Conservation (phyloP, 2,888 invertebrate species). For the Linhomoeus sp. region DNA sequence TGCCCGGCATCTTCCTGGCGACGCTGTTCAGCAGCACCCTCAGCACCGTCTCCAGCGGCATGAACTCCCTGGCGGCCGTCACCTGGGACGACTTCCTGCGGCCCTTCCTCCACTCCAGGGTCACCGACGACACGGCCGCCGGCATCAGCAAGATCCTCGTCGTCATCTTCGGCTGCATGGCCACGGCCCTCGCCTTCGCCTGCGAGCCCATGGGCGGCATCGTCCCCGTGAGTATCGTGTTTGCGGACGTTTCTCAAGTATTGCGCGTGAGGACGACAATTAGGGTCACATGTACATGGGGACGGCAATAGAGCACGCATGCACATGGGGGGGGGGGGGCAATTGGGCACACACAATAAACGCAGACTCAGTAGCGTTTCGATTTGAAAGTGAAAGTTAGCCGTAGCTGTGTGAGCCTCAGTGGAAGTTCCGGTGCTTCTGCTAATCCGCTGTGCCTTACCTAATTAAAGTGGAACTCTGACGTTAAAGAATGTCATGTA, state of each 20-base stretch:
- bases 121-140: slow-evolving; percentile 1
- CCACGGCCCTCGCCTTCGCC: slow-evolving; percentile 6
- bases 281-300: too few relatives aligned
- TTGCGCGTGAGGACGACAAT: too few relatives aligned
- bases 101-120: neutral
- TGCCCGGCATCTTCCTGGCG: slow-evolving; percentile 6
- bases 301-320: too few relatives aligned
- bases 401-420: slow-evolving; percentile 7
- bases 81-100: slow-evolving; percentile 6
- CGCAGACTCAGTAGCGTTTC: too few relatives aligned
- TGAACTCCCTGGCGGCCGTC: slow-evolving; percentile 5
- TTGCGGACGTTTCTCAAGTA: too few relatives aligned
- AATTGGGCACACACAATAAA: too few relatives aligned
- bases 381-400: too few relatives aligned
- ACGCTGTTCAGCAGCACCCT: slow-evolving; percentile 4
- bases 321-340: too few relatives aligned
- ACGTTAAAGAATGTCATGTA: too few relatives aligned
- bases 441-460: too few relatives aligned
- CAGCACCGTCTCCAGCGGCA: slow-evolving; percentile 5
- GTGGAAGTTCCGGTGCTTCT: slow-evolving; percentile 9
- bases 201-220: slow-evolving; percentile 4
- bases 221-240: slow-evolving; percentile 2
- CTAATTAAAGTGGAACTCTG: too few relatives aligned
- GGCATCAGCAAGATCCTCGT: slow-evolving; percentile 4
- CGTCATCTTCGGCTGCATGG: slow-evolving; percentile 3